These are phyloP conservation scores for Lates japonicus DNA, from an alignment of 2,797 vertebrate genomes.

Conservation along the genomic window DNA sequence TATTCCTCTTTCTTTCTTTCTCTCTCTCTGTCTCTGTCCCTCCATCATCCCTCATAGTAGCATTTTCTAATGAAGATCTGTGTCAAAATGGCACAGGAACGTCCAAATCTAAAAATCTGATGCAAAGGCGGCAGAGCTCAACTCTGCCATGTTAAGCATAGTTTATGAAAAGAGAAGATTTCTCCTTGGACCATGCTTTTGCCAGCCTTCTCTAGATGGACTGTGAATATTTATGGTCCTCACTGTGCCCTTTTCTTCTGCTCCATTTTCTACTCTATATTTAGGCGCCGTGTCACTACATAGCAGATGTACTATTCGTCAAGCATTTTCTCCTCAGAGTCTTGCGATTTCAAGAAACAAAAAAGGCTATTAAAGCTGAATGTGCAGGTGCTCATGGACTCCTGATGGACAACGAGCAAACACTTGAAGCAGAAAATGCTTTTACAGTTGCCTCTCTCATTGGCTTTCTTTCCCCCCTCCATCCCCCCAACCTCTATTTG, in stretches of 20 bases:
- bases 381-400: constrained; percentile 26
- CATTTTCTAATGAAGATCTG: constrained; percentile 42
- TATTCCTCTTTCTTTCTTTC: constrained; percentile 14
- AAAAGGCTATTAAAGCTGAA: constrained; percentile 34
- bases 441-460: constrained; percentile 37
- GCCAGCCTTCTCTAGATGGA: constrained; percentile 65
- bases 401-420: constrained; percentile 31
- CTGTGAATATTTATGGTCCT: constrained; percentile 83
- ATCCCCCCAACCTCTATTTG: constrained; percentile 33
- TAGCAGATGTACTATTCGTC: constrained; percentile 71
- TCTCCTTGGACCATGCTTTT: constrained; percentile 55
- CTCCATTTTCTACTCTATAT: constrained; percentile 84
- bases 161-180: constrained; percentile 50
- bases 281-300: constrained; percentile 78
- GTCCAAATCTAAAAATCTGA: constrained; percentile 19
- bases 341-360: constrained; percentile 56
- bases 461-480: constrained; percentile 27
- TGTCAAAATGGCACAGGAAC: constrained; percentile 23
- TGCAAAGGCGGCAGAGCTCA: constrained; percentile 17
- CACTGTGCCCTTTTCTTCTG: constrained; percentile 75
- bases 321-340: constrained; percentile 47
- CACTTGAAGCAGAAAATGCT: constrained; percentile 17
- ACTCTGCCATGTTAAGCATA: constrained; percentile 35
- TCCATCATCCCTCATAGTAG: constrained; percentile 26
- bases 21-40: constrained; percentile 6